phyloP scores from a whole-genome alignment of 2,113 vertebrate genomes.

The Todiramphus chloris region DNA sequence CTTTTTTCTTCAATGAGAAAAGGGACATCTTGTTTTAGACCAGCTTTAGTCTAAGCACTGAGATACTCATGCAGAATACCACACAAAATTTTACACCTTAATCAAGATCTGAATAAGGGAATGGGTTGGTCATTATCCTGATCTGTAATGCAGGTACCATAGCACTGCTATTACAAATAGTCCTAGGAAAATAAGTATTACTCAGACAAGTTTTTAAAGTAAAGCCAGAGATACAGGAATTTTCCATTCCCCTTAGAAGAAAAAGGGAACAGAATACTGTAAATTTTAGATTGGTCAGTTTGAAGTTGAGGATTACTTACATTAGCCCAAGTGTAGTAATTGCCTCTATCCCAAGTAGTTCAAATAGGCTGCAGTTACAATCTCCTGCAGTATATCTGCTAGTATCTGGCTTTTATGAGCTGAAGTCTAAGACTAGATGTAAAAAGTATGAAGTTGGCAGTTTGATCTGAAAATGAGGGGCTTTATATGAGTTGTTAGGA shows the following conservation, averaged over 20 bases:
- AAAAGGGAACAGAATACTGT: background rate
- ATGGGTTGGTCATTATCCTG: background rate
- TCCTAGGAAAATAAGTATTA: background rate
- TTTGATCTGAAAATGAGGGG: background rate
- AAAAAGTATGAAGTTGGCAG: background rate
- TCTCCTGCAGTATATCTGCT: background rate
- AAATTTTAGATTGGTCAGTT: background rate
- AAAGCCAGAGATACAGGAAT: conserved; percentile 39
- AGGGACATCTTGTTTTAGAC: background rate
- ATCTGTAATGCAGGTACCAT: background rate
- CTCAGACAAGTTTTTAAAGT: background rate
- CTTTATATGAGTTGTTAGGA: background rate
- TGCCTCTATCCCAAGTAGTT: background rate
- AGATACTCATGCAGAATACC: background rate
- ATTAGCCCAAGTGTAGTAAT: background rate
- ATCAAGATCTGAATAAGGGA: background rate
- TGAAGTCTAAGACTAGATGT: background rate
- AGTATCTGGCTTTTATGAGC: background rate
- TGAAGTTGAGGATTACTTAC: background rate
- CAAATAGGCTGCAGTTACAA: background rate
- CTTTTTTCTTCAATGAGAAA: background rate
- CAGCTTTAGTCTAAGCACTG: background rate
- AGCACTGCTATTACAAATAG: background rate
- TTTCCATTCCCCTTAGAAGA: conserved; percentile 37
- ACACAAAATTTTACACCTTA: background rate